These are phyloP conservation scores for Athalia cordata DNA, from an alignment of 2,888 invertebrate genomes.

Conservation along the genomic window DNA sequence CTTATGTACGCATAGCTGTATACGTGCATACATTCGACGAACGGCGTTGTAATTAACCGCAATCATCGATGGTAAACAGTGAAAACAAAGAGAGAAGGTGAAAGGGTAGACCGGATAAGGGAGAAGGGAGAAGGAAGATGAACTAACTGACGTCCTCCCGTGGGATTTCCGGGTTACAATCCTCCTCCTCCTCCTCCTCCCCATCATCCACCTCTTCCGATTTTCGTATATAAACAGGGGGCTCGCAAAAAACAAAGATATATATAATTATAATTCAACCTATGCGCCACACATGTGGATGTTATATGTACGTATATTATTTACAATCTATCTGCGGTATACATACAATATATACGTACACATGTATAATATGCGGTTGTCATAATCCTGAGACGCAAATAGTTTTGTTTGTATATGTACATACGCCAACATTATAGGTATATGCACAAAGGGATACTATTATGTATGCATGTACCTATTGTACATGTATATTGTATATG, in stretches of 20 bases:
- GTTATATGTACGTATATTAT: background rate
- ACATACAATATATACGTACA: background rate
- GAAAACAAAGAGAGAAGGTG: no score
- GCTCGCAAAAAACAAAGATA: conserved; percentile 6
- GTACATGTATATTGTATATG: background rate
- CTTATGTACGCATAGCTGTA: no score
- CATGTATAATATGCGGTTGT: no score
- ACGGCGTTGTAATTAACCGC: conserved; percentile 72
- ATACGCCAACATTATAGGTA: no score
- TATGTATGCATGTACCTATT: background rate
- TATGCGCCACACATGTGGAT: no score
- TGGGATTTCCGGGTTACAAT: conserved; percentile 50
- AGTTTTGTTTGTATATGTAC: no score
- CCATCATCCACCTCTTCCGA: background rate
- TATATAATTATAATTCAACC: background rate
- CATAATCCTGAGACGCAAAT: no score
- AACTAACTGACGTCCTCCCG: conserved; percentile 49
- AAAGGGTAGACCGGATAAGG: background rate
- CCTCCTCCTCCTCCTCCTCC: background rate
- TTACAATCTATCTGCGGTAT: background rate
- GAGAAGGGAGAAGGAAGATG: background rate
- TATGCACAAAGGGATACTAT: background rate
- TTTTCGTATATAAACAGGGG: background rate
- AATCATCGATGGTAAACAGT: conserved; percentile 70
- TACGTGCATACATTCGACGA: conserved; percentile 30